phyloP scores from a whole-genome alignment of 23 tunicate genomes.

The Trididemnum miniatum region DNA sequence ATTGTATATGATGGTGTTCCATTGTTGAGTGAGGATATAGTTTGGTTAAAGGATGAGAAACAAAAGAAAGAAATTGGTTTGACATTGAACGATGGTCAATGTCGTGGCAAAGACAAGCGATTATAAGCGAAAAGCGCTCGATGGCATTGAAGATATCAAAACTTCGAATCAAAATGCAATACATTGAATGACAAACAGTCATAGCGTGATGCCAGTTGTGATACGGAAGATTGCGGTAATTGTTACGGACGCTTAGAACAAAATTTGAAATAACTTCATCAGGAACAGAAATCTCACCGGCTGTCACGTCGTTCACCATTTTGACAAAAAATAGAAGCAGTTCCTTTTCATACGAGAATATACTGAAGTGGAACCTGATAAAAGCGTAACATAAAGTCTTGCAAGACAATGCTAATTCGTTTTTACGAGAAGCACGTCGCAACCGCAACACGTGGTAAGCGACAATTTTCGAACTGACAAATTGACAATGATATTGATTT shows the following conservation, averaged over 20 bases:
- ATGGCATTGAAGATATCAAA: slow-evolving; percentile 40
- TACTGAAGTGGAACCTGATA: slow-evolving; percentile 54
- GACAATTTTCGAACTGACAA: too few relatives aligned
- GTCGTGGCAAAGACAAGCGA: slow-evolving; percentile 75
- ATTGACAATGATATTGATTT: too few relatives aligned
- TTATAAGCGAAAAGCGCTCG: slow-evolving; percentile 47
- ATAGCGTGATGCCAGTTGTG: slow-evolving; percentile 90
- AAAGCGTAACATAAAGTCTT: too few relatives aligned
- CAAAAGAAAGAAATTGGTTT: slow-evolving; percentile 61
- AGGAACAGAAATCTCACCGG: slow-evolving; percentile 2
- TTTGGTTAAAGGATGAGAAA: slow-evolving; percentile 50
- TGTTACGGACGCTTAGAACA: slow-evolving; percentile 52
- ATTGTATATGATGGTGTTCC: slow-evolving; percentile 70
- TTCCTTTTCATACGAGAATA: slow-evolving; percentile 36
- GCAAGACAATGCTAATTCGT: too few relatives aligned
- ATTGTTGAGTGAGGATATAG: slow-evolving; percentile 77
- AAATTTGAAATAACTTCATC: slow-evolving; percentile 43
- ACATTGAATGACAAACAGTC: slow-evolving; percentile 84
- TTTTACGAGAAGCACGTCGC: too few relatives aligned
- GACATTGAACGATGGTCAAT: slow-evolving; percentile 73
- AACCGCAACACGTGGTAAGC: too few relatives aligned
- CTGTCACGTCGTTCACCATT: slow-evolving; percentile 42
- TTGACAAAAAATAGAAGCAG: slow-evolving; percentile 49
- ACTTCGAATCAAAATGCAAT: slow-evolving; percentile 54
- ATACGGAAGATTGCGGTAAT: slow-evolving; percentile 63